Conservation (phyloP, 2,113 vertebrate species). For the Alexandromys fortis region DNA sequence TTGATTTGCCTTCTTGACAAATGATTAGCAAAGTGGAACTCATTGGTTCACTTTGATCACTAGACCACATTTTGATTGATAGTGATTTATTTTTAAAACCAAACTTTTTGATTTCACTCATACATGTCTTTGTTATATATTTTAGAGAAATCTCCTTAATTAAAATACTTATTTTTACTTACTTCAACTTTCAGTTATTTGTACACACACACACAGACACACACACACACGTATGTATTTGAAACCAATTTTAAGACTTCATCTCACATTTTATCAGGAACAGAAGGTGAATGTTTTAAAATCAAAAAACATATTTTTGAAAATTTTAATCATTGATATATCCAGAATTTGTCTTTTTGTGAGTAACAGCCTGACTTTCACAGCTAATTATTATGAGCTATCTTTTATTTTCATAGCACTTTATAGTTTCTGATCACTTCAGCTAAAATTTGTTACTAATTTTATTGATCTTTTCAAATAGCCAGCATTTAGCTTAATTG, state of each 20-base stretch:
- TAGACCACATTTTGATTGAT: neutral
- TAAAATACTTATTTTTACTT: slow-evolving; percentile 26
- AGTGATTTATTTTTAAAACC: slow-evolving; percentile 18
- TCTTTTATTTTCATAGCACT: neutral
- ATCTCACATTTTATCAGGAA: neutral
- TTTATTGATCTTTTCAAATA: slow-evolving; percentile 11
- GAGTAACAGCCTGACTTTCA: neutral
- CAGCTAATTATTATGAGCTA: neutral
- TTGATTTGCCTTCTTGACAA: neutral
- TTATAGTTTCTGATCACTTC: neutral
- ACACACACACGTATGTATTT: neutral
- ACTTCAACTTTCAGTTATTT: neutral
- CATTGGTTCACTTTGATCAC: neutral
- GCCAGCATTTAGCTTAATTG: neutral
- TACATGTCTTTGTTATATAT: neutral
- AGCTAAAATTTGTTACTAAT: neutral
- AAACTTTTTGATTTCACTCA: neutral
- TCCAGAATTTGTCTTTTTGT: neutral
- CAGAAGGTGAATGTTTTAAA: neutral
- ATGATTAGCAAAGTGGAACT: neutral
- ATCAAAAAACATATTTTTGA: neutral
- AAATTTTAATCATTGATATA: neutral
- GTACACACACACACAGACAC: neutral
- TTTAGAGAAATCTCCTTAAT: neutral
- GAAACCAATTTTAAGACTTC: neutral